These are phyloP conservation scores for Xestobium rufovillosum DNA, from an alignment of 2,888 invertebrate genomes.

Conservation along the genomic window DNA sequence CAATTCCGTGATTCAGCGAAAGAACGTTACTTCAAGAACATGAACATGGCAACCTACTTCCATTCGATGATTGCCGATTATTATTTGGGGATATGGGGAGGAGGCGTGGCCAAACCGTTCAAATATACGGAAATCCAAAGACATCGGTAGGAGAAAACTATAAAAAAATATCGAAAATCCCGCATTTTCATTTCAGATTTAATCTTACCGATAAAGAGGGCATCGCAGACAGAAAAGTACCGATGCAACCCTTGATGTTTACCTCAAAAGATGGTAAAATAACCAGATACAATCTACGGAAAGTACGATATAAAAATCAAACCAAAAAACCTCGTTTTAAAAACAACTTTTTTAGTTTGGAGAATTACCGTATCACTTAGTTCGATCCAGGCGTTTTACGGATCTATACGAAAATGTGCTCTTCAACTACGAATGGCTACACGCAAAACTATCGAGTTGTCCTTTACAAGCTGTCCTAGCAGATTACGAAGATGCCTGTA, in stretches of 20 bases:
- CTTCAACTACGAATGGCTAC: constrained; percentile 97
- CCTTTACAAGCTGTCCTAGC: constrained; percentile 90
- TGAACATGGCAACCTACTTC: constrained; percentile 94
- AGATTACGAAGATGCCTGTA: constrained; percentile 91
- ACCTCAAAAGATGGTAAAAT: constrained; percentile 83
- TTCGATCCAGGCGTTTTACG: constrained; percentile 81
- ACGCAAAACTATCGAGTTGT: constrained; percentile 91
- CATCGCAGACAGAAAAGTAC: constrained; percentile 88
- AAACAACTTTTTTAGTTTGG: constrained; percentile 60
- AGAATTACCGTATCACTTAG: constrained; percentile 91
- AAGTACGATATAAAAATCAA: constrained; percentile 51
- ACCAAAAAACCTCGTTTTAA: too few species aligned
- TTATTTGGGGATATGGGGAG: constrained; percentile 95
- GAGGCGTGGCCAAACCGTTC: constrained; percentile 89
- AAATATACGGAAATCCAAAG: constrained; percentile 96
- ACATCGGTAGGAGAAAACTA: constrained; percentile 52
- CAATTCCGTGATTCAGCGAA: constrained; percentile 92
- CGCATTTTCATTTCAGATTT: constrained; percentile 45
- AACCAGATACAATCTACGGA: constrained; percentile 86
- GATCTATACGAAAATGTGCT: constrained; percentile 87
- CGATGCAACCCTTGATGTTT: constrained; percentile 87
- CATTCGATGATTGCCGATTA: constrained; percentile 98
- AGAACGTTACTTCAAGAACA: constrained; percentile 94
- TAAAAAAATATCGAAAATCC: neutral
- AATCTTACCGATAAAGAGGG: constrained; percentile 83